Evolutionary conservation across 2,113 vertebrate genomes (phyloP), one percentile per base, ranked within the genome.

Genomic region (Semicossyphus pulcher): DNA sequence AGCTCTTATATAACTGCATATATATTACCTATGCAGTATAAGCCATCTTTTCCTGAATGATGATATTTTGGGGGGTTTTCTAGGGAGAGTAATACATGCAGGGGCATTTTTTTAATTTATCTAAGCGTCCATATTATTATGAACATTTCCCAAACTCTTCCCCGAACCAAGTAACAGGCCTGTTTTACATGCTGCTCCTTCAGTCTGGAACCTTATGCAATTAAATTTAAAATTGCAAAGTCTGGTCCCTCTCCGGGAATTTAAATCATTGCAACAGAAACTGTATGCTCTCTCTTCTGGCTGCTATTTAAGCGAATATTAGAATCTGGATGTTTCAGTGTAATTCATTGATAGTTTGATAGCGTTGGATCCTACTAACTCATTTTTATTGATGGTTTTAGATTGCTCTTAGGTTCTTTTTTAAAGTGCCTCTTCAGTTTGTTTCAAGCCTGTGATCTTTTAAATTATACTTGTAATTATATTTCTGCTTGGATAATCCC

Each of bases 201-300:
- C 66, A 57, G 44, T 44, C 49, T 52, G 63, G 63, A 72, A 70
- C 23, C 29, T 54, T 75, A 23, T 65, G 51, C 70, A 76, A 74
- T 87, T 82, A 77, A 70, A 77, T 84, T 76, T 64, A 34, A 84
- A 78, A 70, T 73, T 64, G 62, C 29, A 26, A 71, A 81, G 73
- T 60, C 29, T 10, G n/a, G 36, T 48, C 16, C 71, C 63, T 62
- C 73, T 64, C 45, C 20, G 47, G 16, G 52, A 81, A 76, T 83
- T 70, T 80, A 34, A 84, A 83, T 75, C 8, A 39, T 11, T 37
- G 68, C 64, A 41, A 61, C 32, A 42, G 54, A 77, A 76, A 70
- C 16, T 53, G 15, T 53, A 15, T 25, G 44, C 21, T n/a, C 62
- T 59, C 20, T 67, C 18, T 48, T 51, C 36, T 51, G 49, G 28